phyloP scores from a whole-genome alignment of 2,113 vertebrate species.

The Asarcornis scutulata region DNA sequence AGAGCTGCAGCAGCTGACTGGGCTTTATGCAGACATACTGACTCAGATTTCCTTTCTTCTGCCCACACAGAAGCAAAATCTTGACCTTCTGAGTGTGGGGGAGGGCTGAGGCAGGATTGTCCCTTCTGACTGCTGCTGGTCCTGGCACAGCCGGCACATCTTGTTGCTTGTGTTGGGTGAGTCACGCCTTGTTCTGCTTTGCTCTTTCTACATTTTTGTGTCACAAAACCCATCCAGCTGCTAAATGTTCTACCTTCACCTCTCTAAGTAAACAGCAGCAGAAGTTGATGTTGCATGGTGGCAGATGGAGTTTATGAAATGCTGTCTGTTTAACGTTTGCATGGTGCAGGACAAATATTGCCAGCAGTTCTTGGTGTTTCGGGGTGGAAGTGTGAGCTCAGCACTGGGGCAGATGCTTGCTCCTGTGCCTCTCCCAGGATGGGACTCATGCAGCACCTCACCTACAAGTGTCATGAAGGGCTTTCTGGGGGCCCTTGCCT shows the following conservation, averaged over 20 bases:
- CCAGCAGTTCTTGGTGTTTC: fast-evolving
- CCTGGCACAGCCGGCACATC: fast-evolving
- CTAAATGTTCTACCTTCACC: not conserved
- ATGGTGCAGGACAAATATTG: not conserved
- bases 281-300: not conserved
- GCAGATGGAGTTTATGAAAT: not conserved
- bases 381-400: not conserved
- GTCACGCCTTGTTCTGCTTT: not conserved
- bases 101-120: not conserved
- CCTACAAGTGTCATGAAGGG: too few relatives aligned
- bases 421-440: not conserved
- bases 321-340: not conserved
- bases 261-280: not conserved
- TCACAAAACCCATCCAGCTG: not conserved
- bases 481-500: fast-evolving
- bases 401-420: not conserved
- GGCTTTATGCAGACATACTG: not conserved
- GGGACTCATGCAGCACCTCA: fast-evolving
- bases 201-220: not conserved
- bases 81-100: not conserved
- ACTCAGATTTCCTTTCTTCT: not conserved
- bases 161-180: fast-evolving
- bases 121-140: fast-evolving
- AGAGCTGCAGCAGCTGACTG: too few relatives aligned
- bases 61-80: not conserved